Base-by-base conservation (phyloP, 37 sponge, comb jelly and placozoan species). In the Agelas oroides region DNA sequence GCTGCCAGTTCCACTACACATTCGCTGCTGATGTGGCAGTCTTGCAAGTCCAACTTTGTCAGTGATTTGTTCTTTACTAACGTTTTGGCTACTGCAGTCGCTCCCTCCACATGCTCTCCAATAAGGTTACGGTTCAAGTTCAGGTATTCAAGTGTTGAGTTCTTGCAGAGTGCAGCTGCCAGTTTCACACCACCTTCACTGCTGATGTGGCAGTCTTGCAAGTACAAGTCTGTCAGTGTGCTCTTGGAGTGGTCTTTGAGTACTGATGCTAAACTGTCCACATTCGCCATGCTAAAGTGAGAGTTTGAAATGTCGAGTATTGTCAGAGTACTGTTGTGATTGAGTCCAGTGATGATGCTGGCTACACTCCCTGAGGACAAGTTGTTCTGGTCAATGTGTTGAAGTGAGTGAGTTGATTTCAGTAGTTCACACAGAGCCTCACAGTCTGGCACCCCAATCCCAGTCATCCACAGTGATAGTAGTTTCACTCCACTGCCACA, bases 51-150 rank as follows among this genome's bases (percentile, higher is more conserved):
- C 68, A 67, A 34, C 32, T 18, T 28, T 34, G 11, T 34, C 32
- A 67, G 68, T 67, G 68, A 67, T 33, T 34, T 67, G 68, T 67
- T 67, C 32, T 18, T 28, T 34, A 33, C 32, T 67, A 67, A 31
- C 68, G 27, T 67, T 67, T 31, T 67, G 27, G 68, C 68, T 34
- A 67, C 68, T 30, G 68, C 68, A 31, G 32, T 34, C 27, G 34
- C 68, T 33, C 68, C 68, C 32, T 67, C 68, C 32, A n/a, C n/a
- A n/a, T n/a, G n/a, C n/a, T 30, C 27, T 67, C 68, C 68, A 67
- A 67, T 67, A 14, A 12, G 68, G 68, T 30, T 67, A 31, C 30
- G 2, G 27, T 11, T 67, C 68, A 67, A 67, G 68, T 67, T 8
- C 68, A 67, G 32, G 11, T 67, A 31, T 67, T 34, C 27, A 14